These are phyloP conservation scores for Sarcophilus harrisii DNA, from an alignment of 2,797 vertebrate species.

Conservation along the genomic window DNA sequence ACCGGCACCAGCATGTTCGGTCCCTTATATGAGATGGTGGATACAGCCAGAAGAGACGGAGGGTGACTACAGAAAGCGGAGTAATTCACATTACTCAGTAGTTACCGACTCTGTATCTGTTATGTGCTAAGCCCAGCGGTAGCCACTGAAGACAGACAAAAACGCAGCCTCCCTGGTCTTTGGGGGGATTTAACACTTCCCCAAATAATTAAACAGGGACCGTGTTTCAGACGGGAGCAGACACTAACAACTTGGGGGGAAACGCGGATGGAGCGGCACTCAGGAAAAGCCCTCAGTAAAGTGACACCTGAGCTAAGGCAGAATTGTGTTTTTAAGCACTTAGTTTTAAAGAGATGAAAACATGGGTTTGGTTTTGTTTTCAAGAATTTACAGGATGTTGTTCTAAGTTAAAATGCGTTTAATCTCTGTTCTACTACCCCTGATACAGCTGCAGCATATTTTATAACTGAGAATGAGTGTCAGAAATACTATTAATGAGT, in stretches of 20 bases:
- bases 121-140: background rate
- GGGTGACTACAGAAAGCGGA: background rate
- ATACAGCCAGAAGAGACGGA: background rate
- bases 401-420: background rate
- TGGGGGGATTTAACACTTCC: background rate
- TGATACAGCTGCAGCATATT: background rate
- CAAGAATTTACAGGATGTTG: background rate
- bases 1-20: slow-evolving; percentile 7
- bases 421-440: background rate
- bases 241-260: background rate
- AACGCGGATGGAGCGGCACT: fast-evolving
- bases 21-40: background rate
- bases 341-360: background rate
- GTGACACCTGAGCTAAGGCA: background rate
- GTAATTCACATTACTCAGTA: background rate
- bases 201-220: background rate
- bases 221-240: background rate
- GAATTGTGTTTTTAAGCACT: background rate
- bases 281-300: no score
- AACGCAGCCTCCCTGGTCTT: background rate
- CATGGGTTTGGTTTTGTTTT: background rate
- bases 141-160: background rate
- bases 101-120: background rate
- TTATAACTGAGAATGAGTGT: background rate
- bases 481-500: background rate